Evolutionary conservation across 1,140 invertebrate genomes (phyloP).

Genomic region (Drosophila carrolli): DNA sequence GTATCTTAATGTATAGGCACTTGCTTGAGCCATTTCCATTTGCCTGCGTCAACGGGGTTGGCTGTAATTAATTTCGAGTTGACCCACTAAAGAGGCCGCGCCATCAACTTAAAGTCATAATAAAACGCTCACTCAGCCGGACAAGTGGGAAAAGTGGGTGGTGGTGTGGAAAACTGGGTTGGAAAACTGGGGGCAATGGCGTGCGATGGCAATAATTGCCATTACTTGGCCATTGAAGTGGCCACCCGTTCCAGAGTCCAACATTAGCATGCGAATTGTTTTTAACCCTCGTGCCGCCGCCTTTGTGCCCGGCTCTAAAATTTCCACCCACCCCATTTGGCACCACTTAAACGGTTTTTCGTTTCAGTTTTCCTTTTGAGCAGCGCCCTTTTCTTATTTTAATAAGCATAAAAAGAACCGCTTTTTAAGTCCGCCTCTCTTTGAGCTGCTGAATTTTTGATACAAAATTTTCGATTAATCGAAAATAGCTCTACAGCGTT

Average conservation of each 20-base stretch:
- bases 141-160: constrained; percentile 25
- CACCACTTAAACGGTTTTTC: constrained; percentile 38
- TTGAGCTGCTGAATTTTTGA: constrained; percentile 7
- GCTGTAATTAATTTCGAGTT: constrained; percentile 78
- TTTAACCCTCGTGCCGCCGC: constrained; percentile 19
- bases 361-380: constrained; percentile 8
- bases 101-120: constrained; percentile 67
- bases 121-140: constrained; percentile 60
- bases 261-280: constrained; percentile 65
- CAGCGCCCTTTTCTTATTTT: constrained; percentile 7
- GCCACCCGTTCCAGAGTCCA: constrained; percentile 19
- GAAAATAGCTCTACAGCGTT: neutral
- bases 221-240: constrained; percentile 59
- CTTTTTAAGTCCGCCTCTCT: constrained; percentile 4
- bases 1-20: constrained; percentile 3
- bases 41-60: neutral
- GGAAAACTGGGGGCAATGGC: constrained; percentile 40
- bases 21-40: neutral
- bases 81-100: constrained; percentile 68
- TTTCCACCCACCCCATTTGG: neutral
- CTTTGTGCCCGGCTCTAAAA: constrained; percentile 26
- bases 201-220: constrained; percentile 78
- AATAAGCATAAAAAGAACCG: constrained; percentile 43
- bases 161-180: neutral
- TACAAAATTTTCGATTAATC: constrained; percentile 1